Evolutionary conservation across 2,797 vertebrate genomes (phyloP), one percentile per base, ranked within the genome.

Genomic region (Lophius americanus): DNA sequence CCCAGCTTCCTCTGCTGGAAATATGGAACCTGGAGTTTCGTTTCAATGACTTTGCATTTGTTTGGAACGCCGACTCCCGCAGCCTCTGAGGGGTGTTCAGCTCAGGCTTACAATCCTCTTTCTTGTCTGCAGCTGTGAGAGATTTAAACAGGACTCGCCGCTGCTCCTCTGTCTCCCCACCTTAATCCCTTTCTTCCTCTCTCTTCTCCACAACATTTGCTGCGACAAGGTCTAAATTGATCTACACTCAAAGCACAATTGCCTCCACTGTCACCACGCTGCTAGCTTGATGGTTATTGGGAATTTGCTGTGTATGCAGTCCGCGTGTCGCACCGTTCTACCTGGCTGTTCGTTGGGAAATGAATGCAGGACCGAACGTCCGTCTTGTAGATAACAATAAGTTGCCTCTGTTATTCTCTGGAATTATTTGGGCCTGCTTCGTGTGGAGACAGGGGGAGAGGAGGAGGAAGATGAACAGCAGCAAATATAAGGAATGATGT

Each of bases 331-430:
- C 7, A 3, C 53, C 36, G 66, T 51, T 60, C 73, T 61, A 76
- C 50, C 63, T 52, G 60, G 13, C 60, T 60, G 37, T 65, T 42
- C 43, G 66, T 67, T 23, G 23, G 23, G 65, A 9, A 49, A 9
- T 38, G 70, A 51, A 53, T 0, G 13, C 13, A 11, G 55, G 51
- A 75, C 48, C 54, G 75, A 62, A 67, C 35, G 41, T 70, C 73
- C 62, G 53, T 75, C 81, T 79, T 75, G 79, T 79, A 73, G 77
- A 77, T 60, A 47, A 65, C 63, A 64, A 79, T 57, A 51, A 46
- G 13, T 69, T 75, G 47, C 14, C 6, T 32, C n/a, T 52, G 44
- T 74, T 55, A 66, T 50, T 71, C 63, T 73, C 9, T 13, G 51
- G 74, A 79, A 75, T 75, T 73, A 78, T 77, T 56, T 38, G 48